Evolutionary conservation across 2,888 invertebrate species (phyloP).

Genomic region (Scelioninae gen. 1): DNA sequence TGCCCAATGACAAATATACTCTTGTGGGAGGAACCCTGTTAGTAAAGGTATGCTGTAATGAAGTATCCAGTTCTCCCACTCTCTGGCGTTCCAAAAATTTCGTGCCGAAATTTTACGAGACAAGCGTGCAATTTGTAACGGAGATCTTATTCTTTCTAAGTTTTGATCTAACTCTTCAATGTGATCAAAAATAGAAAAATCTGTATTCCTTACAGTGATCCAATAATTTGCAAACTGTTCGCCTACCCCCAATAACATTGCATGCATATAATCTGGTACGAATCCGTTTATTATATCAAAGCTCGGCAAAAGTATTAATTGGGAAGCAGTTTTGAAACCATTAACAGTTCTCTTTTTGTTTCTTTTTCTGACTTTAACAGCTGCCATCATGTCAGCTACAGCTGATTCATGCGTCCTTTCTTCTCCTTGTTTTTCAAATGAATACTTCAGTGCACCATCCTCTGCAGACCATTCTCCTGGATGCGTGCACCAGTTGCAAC

Average conservation of each 20-base stretch:
- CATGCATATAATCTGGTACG: constrained; percentile 67
- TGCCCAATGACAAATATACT: constrained; percentile 13
- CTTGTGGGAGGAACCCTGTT: neutral
- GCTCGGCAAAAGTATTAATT: constrained; percentile 32
- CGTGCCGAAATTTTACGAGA: constrained; percentile 25
- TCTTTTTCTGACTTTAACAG: constrained; percentile 23
- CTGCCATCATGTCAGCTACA: constrained; percentile 20
- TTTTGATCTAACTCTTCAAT: constrained; percentile 10
- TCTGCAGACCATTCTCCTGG: constrained; percentile 38
- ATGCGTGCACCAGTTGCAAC: constrained; percentile 68
- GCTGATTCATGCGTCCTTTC: constrained; percentile 21
- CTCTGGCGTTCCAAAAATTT: constrained; percentile 47
- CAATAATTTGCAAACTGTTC: constrained; percentile 63
- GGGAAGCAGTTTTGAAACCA: constrained; percentile 19
- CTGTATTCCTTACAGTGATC: constrained; percentile 18
- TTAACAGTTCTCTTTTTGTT: constrained; percentile 29
- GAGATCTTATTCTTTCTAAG: constrained; percentile 30
- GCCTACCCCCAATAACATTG: constrained; percentile 57
- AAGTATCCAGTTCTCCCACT: constrained; percentile 37
- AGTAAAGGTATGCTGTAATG: constrained; percentile 33
- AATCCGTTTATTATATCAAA: constrained; percentile 62
- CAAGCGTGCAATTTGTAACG: constrained; percentile 29
- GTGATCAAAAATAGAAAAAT: constrained; percentile 6
- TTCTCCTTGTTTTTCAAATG: constrained; percentile 17
- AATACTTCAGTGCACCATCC: constrained; percentile 24